Conservation (phyloP, 2,797 vertebrate species). For the Schizopygopsis malacanthus region DNA sequence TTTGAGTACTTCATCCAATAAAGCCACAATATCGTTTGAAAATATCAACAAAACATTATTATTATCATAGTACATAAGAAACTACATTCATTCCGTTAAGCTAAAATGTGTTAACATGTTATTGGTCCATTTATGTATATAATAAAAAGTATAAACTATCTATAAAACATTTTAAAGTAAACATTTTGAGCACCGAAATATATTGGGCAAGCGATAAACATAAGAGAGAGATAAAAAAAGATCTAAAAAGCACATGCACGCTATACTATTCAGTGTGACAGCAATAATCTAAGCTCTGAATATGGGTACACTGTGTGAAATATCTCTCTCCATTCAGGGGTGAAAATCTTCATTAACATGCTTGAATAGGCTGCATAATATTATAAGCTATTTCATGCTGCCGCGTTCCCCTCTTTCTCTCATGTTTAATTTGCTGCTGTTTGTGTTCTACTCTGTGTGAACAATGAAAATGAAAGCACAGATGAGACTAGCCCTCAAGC, state of each 20-base stretch:
- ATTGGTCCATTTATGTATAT: background rate
- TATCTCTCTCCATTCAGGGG: conserved; percentile 31
- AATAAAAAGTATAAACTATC: no score
- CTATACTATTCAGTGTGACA: background rate
- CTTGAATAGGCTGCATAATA: conserved; percentile 55
- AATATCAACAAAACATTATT: no score
- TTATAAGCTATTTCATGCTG: conserved; percentile 62
- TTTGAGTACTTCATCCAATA: background rate
- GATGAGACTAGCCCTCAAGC: conserved; percentile 28
- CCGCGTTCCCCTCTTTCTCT: conserved; percentile 38
- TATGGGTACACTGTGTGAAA: conserved; percentile 29
- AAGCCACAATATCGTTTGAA: background rate
- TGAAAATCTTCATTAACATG: conserved; percentile 54
- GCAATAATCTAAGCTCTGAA: conserved; percentile 9
- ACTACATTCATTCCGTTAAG: background rate
- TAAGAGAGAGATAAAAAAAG: background rate
- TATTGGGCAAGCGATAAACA: background rate
- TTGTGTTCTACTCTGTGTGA: conserved; percentile 54
- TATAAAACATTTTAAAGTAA: background rate
- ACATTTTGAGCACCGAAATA: background rate
- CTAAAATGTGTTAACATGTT: background rate
- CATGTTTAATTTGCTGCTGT: conserved; percentile 52
- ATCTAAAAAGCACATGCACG: conserved; percentile 5
- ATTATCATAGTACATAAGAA: background rate
- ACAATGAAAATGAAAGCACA: conserved; percentile 47